Evolutionary conservation across 1,140 invertebrate genomes (phyloP), one percentile per base, ranked within the genome.

Genomic region (Drosophila virilis): DNA sequence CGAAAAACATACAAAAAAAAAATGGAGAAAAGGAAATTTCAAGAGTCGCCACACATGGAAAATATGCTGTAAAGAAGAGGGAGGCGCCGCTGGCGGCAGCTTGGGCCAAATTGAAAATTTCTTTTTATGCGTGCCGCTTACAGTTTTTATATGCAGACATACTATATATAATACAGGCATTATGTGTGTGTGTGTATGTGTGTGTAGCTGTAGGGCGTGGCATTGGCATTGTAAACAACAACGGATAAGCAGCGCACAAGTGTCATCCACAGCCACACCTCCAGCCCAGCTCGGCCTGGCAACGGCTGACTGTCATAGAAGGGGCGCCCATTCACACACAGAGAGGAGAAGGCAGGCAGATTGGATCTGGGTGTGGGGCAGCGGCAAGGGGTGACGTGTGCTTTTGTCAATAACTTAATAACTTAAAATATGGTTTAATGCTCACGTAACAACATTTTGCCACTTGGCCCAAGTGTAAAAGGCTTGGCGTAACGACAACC

Each of bases 341-440:
- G 8, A 28, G 22, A 28, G 22, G 4, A 28, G 22, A 28, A 28
- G 22, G 22, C 22, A 28, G 22, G 22, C 22, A 28, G 22, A 28
- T 6, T 28, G 22, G 3, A 5, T 28, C 22, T 28, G 22, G 22
- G 22, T 28, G 22, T 5, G 22, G 22, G 15, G 13, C 8, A 9
- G 38, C 45, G 9, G 45, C 17, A 81, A 80, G 74, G 84, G 84
- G 80, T 88, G 84, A 88, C 80, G 84, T 89, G 84, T 80, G 84
- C 80, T 80, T 89, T 84, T 89, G 80, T 89, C 84, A 89, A 89
- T 89, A 89, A 89, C 84, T 89, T 89, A 89, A 89, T 89, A 89
- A 89, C 84, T 89, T 89, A 89, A 89, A 89, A 89, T 89, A 89
- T 89, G 84, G 80, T 89, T 89, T 89, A 89, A 89, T 89, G 84